Conservation (phyloP, 2,888 invertebrate genomes). For the Deladenus siricidicola region DNA sequence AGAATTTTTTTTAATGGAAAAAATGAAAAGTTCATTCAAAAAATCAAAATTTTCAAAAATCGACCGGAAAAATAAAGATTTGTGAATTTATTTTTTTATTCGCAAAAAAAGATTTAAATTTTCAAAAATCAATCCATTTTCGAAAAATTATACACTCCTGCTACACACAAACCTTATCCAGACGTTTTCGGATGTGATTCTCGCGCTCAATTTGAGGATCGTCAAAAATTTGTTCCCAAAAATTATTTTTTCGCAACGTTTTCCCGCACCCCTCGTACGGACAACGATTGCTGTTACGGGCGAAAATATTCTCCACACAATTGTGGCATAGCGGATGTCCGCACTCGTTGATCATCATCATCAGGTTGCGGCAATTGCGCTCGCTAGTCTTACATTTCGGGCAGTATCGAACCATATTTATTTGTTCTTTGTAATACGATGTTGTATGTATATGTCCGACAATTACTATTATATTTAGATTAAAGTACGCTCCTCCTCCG, state of each 20-base stretch:
- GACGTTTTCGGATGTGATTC: conserved; percentile 80
- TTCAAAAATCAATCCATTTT: background rate
- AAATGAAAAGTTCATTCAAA: background rate
- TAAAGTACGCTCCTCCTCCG: too few species aligned
- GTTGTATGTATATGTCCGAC: too few species aligned
- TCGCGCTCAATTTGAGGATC: conserved; percentile 94
- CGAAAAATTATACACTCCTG: background rate
- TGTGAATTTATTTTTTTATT: too few species aligned
- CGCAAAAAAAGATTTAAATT: too few species aligned
- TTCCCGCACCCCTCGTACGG: conserved; percentile 68
- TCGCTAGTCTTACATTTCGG: conserved; percentile 92
- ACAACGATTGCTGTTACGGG: conserved; percentile 90
- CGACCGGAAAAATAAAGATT: too few species aligned
- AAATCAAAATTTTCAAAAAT: too few species aligned
- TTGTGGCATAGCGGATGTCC: conserved; percentile 95
- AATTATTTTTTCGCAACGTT: conserved; percentile 77
- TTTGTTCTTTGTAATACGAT: background rate
- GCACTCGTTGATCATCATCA: conserved; percentile 94
- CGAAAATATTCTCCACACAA: conserved; percentile 88
- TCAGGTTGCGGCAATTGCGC: conserved; percentile 79
- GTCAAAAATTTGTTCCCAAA: conserved; percentile 87
- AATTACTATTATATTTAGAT: too few species aligned
- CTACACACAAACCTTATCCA: conserved; percentile 59
- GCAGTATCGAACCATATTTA: conserved; percentile 62
- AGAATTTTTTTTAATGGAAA: background rate